phyloP scores from a whole-genome alignment of 2,888 invertebrate species.

The Dynastes maya region DNA sequence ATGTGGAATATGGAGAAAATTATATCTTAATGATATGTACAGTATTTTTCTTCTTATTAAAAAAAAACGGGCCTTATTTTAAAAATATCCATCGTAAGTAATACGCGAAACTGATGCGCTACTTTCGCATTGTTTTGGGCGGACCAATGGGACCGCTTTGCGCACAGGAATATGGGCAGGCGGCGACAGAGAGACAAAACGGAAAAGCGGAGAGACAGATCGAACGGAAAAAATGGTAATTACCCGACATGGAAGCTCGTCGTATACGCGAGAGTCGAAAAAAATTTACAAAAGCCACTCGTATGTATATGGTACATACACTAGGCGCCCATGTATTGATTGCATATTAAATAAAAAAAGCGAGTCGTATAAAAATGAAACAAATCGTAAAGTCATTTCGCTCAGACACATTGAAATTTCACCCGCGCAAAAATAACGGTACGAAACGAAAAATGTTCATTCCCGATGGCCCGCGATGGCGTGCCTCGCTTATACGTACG shows the following conservation, averaged over 20 bases:
- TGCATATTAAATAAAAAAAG: constrained; percentile 66
- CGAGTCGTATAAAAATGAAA: constrained; percentile 64
- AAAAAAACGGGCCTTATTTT: too few species aligned
- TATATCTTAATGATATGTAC: too few species aligned
- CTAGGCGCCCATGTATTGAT: constrained; percentile 64
- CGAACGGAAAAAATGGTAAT: constrained; percentile 47
- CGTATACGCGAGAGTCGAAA: constrained; percentile 16
- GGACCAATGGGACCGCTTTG: constrained; percentile 5
- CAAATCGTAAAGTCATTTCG: constrained; percentile 69
- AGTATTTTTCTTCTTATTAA: too few species aligned
- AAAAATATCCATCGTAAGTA: too few species aligned
- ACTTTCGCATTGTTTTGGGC: neutral
- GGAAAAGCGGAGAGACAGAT: constrained; percentile 43
- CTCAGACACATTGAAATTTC: constrained; percentile 67
- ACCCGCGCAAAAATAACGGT: constrained; percentile 65
- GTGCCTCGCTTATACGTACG: constrained; percentile 15
- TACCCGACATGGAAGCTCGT: constrained; percentile 37
- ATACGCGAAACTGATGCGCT: neutral
- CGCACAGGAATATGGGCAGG: neutral
- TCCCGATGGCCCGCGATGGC: constrained; percentile 56
- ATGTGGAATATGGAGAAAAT: too few species aligned
- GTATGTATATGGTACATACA: constrained; percentile 10
- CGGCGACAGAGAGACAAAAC: constrained; percentile 32
- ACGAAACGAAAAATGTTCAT: constrained; percentile 57
- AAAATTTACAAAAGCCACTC: constrained; percentile 34